A percentile compares a stretch with the other conserved stretches of the same genome.
Conservation (phyloP, 2,888 invertebrate species). For the Amphipoea oculea region DNA sequence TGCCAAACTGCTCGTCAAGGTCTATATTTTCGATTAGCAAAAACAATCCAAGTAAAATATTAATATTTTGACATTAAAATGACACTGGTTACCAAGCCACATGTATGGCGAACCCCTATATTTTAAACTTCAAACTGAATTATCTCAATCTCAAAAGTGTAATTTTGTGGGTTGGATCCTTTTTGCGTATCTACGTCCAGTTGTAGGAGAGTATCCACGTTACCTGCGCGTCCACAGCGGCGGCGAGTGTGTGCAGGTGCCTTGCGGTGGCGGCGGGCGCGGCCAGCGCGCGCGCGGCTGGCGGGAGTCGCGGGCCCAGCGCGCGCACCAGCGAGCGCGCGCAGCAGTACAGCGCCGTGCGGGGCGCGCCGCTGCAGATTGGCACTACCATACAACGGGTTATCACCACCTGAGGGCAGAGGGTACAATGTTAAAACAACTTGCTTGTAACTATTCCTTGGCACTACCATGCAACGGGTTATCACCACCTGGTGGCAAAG, state of each 20-base stretch:
- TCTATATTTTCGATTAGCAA: too few species aligned
- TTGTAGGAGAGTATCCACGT: not conserved
- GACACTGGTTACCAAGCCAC: too few species aligned
- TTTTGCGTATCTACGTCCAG: too few species aligned
- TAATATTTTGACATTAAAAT: too few species aligned
- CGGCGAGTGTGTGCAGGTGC: constrained; percentile 93
- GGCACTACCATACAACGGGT: constrained; percentile 86
- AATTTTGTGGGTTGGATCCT: too few species aligned
- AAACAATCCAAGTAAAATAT: too few species aligned
- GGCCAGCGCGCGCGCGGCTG: constrained; percentile 79
- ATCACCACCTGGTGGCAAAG: constrained; percentile 79
- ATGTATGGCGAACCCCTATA: too few species aligned
- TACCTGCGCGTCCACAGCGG: constrained; percentile 82
- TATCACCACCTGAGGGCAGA: constrained; percentile 79
- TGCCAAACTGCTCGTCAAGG: too few species aligned
- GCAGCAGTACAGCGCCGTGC: constrained; percentile 80
- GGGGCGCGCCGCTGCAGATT: constrained; percentile 73
- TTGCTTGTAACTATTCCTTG: constrained; percentile 16
- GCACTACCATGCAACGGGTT: constrained; percentile 86
- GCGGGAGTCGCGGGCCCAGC: constrained; percentile 73
- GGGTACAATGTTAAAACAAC: not conserved
- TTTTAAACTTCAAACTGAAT: too few species aligned
- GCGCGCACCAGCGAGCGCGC: constrained; percentile 77
- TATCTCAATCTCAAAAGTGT: too few species aligned
- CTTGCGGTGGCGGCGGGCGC: constrained; percentile 91